A percentile compares a stretch with the other conserved stretches of the same genome.
phyloP scores from a whole-genome alignment of 2,113 vertebrate genomes.

The Platycercus adscitus region DNA sequence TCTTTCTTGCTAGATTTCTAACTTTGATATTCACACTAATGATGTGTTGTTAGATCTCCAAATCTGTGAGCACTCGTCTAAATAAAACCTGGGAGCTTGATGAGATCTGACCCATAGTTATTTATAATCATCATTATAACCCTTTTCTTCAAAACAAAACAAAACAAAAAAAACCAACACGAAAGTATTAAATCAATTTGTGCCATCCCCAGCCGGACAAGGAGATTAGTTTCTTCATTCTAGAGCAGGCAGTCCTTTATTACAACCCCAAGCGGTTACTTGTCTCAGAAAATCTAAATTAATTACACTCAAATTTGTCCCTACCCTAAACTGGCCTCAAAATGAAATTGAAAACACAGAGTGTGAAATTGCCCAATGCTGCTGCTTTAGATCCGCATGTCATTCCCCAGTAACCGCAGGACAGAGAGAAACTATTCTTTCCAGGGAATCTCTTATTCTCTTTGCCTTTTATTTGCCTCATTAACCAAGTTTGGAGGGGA shows the following conservation, averaged over 20 bases:
- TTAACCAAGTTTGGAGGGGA: slow-evolving; percentile 34
- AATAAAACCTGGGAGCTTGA: not conserved
- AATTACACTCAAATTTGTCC: slow-evolving; percentile 68
- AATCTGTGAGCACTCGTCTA: not conserved
- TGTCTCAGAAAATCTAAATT: slow-evolving; percentile 66
- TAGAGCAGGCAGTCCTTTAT: slow-evolving; percentile 52
- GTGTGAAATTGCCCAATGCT: slow-evolving; percentile 60
- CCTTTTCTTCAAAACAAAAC: slow-evolving; percentile 29
- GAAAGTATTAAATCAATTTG: slow-evolving; percentile 56
- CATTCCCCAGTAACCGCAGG: slow-evolving; percentile 1
- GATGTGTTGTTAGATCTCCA: not conserved
- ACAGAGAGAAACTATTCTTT: slow-evolving; percentile 39
- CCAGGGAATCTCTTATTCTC: slow-evolving; percentile 33
- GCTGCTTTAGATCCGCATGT: not conserved
- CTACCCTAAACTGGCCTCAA: slow-evolving; percentile 57
- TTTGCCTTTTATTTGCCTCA: slow-evolving; percentile 36
- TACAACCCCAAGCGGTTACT: slow-evolving; percentile 59
- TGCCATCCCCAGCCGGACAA: not conserved
- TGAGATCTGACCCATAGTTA: not conserved
- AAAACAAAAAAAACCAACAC: not conserved
- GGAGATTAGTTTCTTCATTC: slow-evolving; percentile 52
- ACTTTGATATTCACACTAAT: not conserved
- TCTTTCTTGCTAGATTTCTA: not conserved
- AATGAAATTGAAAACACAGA: slow-evolving; percentile 40
- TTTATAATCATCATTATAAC: slow-evolving; percentile 8